Evolutionary conservation across 2,888 invertebrate species (phyloP), one percentile per base, ranked within the genome.

Genomic region (Callimorpha dominula): DNA sequence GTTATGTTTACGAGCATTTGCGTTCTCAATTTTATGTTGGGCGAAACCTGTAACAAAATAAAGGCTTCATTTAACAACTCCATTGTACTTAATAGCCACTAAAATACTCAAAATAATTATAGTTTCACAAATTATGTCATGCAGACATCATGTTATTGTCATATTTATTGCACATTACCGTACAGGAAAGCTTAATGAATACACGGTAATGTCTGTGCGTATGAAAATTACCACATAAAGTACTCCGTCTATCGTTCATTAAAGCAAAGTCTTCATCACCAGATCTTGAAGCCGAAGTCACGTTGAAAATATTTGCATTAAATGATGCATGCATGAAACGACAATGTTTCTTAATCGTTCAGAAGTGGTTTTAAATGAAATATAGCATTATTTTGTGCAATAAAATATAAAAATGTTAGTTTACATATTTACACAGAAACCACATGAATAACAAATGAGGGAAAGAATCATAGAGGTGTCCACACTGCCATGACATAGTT

Each of bases 21-120:
- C 85, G 87, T 83, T 83, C 87, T 83, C 85, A 88, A 72, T 81
- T 90, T 89, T 90, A 91, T 87, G 78, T 87, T 83, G 81, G 85
- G 85, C 79, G 81, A 82, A 85, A 90, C 89, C 94, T 95, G 94
- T 82, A 95, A 95, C 94, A 94, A 94, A 90, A 89, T 88, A 90
- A 86, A 88, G 81, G 87, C 87, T 89, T 85, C 83, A 82, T 89
- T 89, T 89, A 84, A 82, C 81, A 83, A 86, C 81, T 81, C 78
- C 72, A 80, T 85, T 74, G 77, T 74, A 82, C 73, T 77, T 74
- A 81, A 81, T 85, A 76, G 84, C 77, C 49, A 67, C 54, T 73
- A 63, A 71, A 69, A 68, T 43, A 40, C 62, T 75, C 63, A 62
- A 62, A 78, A 74, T 72, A 76, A 77, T 82, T 77, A 79, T 75